Evolutionary conservation across 2,888 invertebrate genomes (phyloP).

Genomic region (Bruchidius siliquastri): DNA sequence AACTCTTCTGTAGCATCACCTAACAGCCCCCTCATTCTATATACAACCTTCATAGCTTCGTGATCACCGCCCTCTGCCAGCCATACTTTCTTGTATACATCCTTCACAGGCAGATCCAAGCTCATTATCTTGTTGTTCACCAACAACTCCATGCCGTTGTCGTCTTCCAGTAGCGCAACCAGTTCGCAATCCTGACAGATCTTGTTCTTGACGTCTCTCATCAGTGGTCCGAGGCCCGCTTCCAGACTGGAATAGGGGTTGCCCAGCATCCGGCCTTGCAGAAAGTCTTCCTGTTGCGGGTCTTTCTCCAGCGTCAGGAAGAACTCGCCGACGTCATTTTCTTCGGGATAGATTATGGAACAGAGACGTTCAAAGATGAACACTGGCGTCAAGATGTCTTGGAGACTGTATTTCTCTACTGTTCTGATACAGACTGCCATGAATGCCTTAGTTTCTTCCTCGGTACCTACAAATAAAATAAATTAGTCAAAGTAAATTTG

Average conservation of each 20-base stretch:
- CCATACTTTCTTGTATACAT: slow-evolving; percentile 82
- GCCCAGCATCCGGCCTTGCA: slow-evolving; percentile 94
- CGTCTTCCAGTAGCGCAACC: slow-evolving; percentile 95
- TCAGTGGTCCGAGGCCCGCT: slow-evolving; percentile 90
- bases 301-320: slow-evolving; percentile 96
- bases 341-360: slow-evolving; percentile 95
- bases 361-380: slow-evolving; percentile 96
- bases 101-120: slow-evolving; percentile 91
- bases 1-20: slow-evolving; percentile 99
- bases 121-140: slow-evolving; percentile 98
- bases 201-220: slow-evolving; percentile 99
- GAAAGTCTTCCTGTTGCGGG: slow-evolving; percentile 97
- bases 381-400: slow-evolving; percentile 93
- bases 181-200: slow-evolving; percentile 97
- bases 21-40: slow-evolving; percentile 93
- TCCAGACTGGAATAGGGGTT: slow-evolving; percentile 96
- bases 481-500: neutral
- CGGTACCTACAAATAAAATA: slow-evolving; percentile 60
- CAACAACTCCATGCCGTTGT: slow-evolving; percentile 96
- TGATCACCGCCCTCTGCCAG: slow-evolving; percentile 83
- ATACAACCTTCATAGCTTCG: slow-evolving; percentile 95
- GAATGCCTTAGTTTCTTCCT: slow-evolving; percentile 92
- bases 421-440: slow-evolving; percentile 97
- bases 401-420: slow-evolving; percentile 82
- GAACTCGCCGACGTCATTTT: slow-evolving; percentile 95